Evolutionary conservation across 2,888 invertebrate genomes (phyloP).

Genomic region (Allacma fusca): DNA sequence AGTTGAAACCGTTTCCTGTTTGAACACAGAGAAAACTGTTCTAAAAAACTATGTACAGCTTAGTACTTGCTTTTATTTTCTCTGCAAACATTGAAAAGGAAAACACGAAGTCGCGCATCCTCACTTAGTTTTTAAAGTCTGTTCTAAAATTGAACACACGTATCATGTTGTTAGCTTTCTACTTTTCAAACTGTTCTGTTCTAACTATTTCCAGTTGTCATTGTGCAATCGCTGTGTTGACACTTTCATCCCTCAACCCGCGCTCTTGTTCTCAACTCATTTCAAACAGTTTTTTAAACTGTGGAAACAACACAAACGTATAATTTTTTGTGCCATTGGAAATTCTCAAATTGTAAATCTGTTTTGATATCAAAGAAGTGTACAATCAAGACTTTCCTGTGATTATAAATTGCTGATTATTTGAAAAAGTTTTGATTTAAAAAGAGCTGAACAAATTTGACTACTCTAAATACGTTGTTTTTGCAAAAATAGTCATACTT

Average conservation of each 20-base stretch:
- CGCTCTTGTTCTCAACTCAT: background rate
- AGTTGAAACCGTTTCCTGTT: constrained; percentile 88
- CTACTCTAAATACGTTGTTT: no score
- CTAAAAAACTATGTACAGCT: background rate
- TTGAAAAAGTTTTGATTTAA: no score
- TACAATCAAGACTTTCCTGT: no score
- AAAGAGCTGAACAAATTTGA: no score
- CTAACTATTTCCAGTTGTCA: constrained; percentile 2
- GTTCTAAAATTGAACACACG: constrained; percentile 11
- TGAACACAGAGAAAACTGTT: constrained; percentile 70
- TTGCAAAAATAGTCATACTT: no score
- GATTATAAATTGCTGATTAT: no score
- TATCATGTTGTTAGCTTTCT: background rate
- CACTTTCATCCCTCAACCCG: background rate
- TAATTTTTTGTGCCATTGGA: background rate
- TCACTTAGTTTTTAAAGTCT: background rate
- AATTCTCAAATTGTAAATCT: background rate
- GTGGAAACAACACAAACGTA: no score
- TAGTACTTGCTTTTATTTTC: background rate
- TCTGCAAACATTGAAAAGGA: background rate
- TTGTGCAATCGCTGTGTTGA: background rate
- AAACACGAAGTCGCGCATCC: background rate
- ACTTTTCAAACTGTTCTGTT: constrained; percentile 24
- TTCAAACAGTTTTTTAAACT: background rate
- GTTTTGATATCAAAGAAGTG: background rate